Base-by-base conservation (phyloP, 2,797 vertebrate species). In the Alcedo atthis region DNA sequence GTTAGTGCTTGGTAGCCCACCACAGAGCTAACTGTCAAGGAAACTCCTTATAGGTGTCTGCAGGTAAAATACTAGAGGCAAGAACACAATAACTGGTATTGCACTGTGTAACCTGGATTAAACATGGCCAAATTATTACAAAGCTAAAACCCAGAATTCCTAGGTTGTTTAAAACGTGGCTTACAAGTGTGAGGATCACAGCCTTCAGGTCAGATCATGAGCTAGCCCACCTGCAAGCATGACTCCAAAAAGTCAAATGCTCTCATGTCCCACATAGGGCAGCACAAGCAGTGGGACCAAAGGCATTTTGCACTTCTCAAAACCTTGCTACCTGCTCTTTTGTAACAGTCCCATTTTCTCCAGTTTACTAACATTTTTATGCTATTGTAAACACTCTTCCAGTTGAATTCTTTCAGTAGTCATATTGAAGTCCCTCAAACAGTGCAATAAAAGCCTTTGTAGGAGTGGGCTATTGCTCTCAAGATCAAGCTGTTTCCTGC, bases 141-240 rank as follows among this genome's bases (percentile, higher is more conserved):
- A 71, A 82, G 32, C 9, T 35, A 63, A 84, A 70, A 7, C 15
- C 1, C 0, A 2, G 49, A 75, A 87, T 51, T 74, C 21, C 20
- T 85, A n/a, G 5, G 24, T 33, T 59, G 35, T 33, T 85, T 49
- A n/a, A 61, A 26, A 62, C 64, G 28, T 15, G 26, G 32, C 28
- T 55, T 22, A 10, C 1, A 70, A 61, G 9, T 9, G 12, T 6
- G 10, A 22, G 13, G 35, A 9, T 6, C n/a, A 25, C 11, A 40
- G n/a, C 22, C n/a, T 61, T 68, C 0, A 0, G 25, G 19, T 6
- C 59, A 49, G 33, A 19, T 25, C 0, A 0, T 21, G 16, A 77
- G 10, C 6, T 63, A 80, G 7, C 7, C 16, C 22, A 57, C 15
- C 15, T 4, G 0, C 53, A 49, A 93, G n/a, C 10, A 18, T 1